phyloP scores from a whole-genome alignment of 2,113 vertebrate genomes.

The Phrynosoma blainvillii region DNA sequence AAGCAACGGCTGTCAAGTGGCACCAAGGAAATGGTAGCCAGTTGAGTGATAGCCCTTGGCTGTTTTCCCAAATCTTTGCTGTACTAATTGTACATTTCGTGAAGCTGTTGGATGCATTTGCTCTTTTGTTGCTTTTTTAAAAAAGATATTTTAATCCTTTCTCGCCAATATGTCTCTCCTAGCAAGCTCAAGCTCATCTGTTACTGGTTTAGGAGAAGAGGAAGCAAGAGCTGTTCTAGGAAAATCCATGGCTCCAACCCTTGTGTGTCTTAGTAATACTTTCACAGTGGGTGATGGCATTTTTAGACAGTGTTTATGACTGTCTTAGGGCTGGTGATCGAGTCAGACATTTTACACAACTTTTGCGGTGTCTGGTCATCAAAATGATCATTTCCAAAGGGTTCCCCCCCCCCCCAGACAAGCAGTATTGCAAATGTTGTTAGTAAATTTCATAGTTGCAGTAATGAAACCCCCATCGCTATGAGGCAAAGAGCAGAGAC shows the following conservation, averaged over 20 bases:
- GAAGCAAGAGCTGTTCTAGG: not conserved
- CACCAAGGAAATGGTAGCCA: rapidly evolving
- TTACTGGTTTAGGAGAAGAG: not conserved
- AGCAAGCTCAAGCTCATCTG: not conserved
- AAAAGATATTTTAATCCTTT: not conserved
- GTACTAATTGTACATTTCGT: not conserved
- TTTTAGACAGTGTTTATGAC: not conserved
- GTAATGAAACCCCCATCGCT: not conserved
- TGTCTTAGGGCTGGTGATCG: not conserved
- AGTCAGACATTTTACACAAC: not conserved
- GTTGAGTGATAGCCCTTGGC: not conserved
- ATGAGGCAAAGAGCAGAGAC: not conserved
- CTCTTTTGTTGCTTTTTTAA: not conserved
- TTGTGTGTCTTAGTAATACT: not conserved
- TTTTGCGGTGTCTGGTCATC: not conserved
- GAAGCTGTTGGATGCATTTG: not conserved
- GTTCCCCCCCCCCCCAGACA: too few species aligned
- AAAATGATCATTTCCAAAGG: not conserved
- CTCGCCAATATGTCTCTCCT: not conserved
- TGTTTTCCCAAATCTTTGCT: not conserved
- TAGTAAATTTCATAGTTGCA: not conserved
- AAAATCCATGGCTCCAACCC: not conserved
- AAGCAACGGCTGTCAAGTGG: not conserved
- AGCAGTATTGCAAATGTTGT: not conserved
- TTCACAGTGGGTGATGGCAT: not conserved